These are phyloP conservation scores for Spilarctia lutea DNA, from an alignment of 2,888 invertebrate genomes.

Conservation along the genomic window DNA sequence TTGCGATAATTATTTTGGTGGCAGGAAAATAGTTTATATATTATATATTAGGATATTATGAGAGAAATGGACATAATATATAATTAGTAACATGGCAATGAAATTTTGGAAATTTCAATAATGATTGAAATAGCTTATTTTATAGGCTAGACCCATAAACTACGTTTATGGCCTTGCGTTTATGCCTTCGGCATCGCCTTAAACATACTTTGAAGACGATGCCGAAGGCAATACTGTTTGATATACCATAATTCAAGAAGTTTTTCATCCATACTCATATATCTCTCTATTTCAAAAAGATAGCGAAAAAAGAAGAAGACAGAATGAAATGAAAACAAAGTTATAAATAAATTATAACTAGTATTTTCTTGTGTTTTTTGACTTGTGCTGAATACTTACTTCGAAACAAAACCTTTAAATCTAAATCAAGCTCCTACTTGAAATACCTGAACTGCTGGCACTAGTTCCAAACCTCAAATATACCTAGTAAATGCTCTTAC, in stretches of 20 bases:
- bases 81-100: background rate
- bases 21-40: background rate
- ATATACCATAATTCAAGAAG: background rate
- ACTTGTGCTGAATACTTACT: too few species aligned
- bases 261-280: background rate
- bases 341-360: too few species aligned
- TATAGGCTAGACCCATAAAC: background rate
- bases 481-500: slow-evolving; percentile 72
- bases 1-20: background rate
- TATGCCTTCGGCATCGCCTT: too few species aligned
- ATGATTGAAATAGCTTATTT: background rate
- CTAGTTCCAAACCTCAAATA: slow-evolving; percentile 55
- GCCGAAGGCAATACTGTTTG: background rate
- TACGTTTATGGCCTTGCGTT: background rate
- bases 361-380: too few species aligned
- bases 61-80: too few species aligned
- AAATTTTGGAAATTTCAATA: background rate
- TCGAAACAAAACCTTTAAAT: background rate
- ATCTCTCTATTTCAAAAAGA: too few species aligned
- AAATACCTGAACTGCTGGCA: slow-evolving; percentile 47
- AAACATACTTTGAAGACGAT: too few species aligned
- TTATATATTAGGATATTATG: too few species aligned
- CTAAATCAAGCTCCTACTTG: background rate
- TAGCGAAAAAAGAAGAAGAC: too few species aligned
- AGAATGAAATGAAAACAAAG: too few species aligned